Base-by-base conservation (phyloP, 2,797 vertebrate genomes). In the Enteromius unitaeniatus region DNA sequence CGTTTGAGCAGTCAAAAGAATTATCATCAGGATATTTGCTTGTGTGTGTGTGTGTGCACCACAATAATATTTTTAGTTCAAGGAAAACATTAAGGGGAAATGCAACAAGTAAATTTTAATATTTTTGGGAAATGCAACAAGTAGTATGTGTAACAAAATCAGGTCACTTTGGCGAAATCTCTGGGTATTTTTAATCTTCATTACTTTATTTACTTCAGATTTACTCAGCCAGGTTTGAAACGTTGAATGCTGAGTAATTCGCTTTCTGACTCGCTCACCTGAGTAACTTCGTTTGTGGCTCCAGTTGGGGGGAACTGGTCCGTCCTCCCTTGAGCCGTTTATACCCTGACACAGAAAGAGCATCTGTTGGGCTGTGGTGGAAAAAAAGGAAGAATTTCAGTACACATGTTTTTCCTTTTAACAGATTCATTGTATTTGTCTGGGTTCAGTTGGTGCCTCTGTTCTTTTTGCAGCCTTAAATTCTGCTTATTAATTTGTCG, bases 201-300 rank as follows among this genome's bases (percentile, higher is more conserved):
- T 47, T 42, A 26, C 19, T 79, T 68, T 23, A 21, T 55, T 79
- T 14, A 42, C 53, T 60, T 75, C 13, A 51, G 17, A 34, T 26
- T 53, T 26, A 34, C 73, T 28, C 45, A 13, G 55, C 85, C 84
- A 85, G 60, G 55, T 73, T 86, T 70, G 21, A 79, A 45, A 45
- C 11, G 3, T 31, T 0, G 17, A 45, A 15, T 37, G 17, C 21
- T 19, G 4, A n/a, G 42, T 86, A 86, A 40, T 87, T 90, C 60
- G 84, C 74, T 19, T 28, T 89, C 60, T 73, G 78, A 81, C 88
- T 84, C 85, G 55, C 92, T 91, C 90, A 94, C 93, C 92, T 85
- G 90, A 92, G 88, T 93, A 94, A 92, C 88, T 91, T 85, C 90
- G 92, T 81, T 92, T 93, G 84, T 91, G 92, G 87, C 82, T 94